Evolutionary conservation across 2,797 vertebrate species (phyloP).

Genomic region (Cercopithecus diana): DNA sequence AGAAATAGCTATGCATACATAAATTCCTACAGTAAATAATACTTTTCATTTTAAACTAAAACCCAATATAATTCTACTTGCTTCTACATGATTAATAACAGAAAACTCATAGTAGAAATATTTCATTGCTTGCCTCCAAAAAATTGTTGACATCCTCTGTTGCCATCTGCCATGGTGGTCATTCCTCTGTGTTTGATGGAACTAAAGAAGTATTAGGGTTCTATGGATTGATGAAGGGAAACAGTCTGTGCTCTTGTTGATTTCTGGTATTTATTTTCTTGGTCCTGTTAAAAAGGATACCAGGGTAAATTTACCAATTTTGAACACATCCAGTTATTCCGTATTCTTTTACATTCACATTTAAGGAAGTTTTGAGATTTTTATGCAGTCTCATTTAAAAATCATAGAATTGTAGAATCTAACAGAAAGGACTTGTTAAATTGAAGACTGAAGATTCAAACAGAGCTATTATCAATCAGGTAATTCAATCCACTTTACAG

Average conservation of each 20-base stretch:
- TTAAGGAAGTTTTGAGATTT: constrained; percentile 14
- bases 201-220: constrained; percentile 15
- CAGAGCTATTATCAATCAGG: neutral
- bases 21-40: constrained; percentile 1
- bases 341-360: neutral
- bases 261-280: constrained; percentile 69
- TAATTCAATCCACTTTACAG: neutral
- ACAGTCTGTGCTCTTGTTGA: constrained; percentile 70
- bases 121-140: constrained; percentile 77
- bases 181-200: constrained; percentile 58
- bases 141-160: constrained; percentile 75
- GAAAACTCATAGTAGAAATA: constrained; percentile 56
- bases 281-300: constrained; percentile 69
- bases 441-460: neutral
- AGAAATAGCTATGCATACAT: neutral
- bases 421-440: constrained; percentile 25
- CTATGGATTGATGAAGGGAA: constrained; percentile 46
- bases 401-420: constrained; percentile 18
- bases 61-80: constrained; percentile 4
- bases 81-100: constrained; percentile 32
- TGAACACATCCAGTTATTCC: neutral
- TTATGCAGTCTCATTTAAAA: constrained; percentile 26
- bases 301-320: constrained; percentile 42
- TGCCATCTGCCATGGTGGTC: constrained; percentile 63
- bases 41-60: constrained; percentile 26